Percentiles rank a stretch among this genome's conserved stretches.
Evolutionary conservation across 2,797 vertebrate genomes (phyloP).

Genomic region (Naso thynnoides): DNA sequence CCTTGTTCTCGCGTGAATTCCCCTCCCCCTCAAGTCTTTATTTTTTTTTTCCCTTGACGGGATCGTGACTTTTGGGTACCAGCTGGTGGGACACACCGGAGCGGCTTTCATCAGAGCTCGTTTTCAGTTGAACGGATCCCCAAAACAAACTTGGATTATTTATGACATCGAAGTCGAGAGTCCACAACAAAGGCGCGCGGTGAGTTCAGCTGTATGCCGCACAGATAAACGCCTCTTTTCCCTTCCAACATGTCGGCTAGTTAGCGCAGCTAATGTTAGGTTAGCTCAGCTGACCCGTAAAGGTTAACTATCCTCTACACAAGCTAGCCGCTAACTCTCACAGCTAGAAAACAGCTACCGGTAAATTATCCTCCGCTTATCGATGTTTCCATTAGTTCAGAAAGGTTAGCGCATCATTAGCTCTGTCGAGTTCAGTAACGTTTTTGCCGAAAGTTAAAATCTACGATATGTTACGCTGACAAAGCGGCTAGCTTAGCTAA

Average conservation of each 20-base stretch:
- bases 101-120: not conserved
- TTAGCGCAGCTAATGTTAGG: not conserved
- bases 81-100: not conserved
- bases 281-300: not conserved
- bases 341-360: no score
- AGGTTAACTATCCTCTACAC: not conserved
- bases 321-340: not conserved
- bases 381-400: no score
- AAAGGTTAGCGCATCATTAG: no score
- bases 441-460: no score
- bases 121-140: rapidly evolving
- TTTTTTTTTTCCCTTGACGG: conserved; percentile 5
- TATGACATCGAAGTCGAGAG: conserved; percentile 58
- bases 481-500: not conserved
- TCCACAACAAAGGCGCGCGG: conserved; percentile 31
- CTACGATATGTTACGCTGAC: not conserved
- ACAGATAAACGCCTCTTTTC: no score
- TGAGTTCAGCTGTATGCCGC: conserved; percentile 31
- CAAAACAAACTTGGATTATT: not conserved
- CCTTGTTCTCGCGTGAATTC: conserved; percentile 42
- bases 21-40: rapidly evolving
- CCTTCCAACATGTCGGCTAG: not conserved
- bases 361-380: not conserved
- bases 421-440: no score
- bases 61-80: conserved; percentile 18